Evolutionary conservation across 1,140 invertebrate species (phyloP), one percentile per base, ranked within the genome.

Genomic region (Leucophenga varia): DNA sequence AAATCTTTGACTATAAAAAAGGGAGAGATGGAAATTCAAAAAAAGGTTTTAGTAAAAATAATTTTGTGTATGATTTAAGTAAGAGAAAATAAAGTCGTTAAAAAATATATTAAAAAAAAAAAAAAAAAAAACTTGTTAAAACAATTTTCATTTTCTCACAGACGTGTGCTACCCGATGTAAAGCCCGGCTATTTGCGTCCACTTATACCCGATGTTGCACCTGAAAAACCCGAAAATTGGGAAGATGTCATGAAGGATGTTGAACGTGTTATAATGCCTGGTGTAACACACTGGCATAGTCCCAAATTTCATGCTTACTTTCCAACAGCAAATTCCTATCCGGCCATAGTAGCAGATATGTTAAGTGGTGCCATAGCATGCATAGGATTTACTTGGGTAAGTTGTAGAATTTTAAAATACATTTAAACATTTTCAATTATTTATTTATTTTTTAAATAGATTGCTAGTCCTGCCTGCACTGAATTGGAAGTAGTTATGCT

Each of bases 271-370:
- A 92, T 97, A 38, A 97, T 97, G 94, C 94, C 94, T 4, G 95
- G 95, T 2, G 87, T 96, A 12, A 98, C 95, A 3, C 94, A 98
- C 67, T 99, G 96, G 96, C 94, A 98, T 67, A 94, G 91, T 53
- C 96, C 96, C 3, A 86, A 92, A 64, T 99, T 99, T 78, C 93
- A 97, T 76, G 95, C 96, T 2, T 99, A 98, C 77, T 99, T 95
- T 78, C 94, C 97, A 0, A 97, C 95, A 0, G 94, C 88, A 7
- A 94, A 95, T 77, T 97, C 93, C 0, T 98, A 97, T 75, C 89
- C 96, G 1, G 85, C 92, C 2, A 86, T 91, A 57, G 72, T 75
- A 19, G 72, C 72, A 0, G 96, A 99, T 63, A 98, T 99, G 84
- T 77, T 99, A 6, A 94, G 89, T 57, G 93, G 90, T 37, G 93